Base-by-base conservation (phyloP, 2,888 invertebrate species). In the Trissoscelio sp. region DNA sequence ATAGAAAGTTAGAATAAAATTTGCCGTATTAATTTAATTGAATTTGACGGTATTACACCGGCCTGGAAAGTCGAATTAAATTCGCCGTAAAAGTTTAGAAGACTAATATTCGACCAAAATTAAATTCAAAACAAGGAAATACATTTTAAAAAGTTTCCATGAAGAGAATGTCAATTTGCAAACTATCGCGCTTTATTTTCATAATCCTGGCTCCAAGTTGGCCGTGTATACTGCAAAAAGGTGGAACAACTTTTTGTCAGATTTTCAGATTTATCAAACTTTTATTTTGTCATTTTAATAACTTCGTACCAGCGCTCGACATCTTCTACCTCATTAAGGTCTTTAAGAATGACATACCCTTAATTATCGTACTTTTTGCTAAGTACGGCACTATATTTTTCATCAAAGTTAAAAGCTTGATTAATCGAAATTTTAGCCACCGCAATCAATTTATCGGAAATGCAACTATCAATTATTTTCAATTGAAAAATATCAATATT, bases 171-270 rank as follows among this genome's bases (percentile, higher is more conserved):
- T 39, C 66, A 66, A 66, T 66, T 66, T 53, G 39, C 66, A 24
- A 64, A 64, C 46, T 64, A 64, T 28, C 46, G 34, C 46, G 62
- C 34, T 48, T 31, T 64, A 31, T 66, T 66, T 66, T 39, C 28
- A 66, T 66, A 66, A 66, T 66, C 37, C 16, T 7, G 9, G 12
- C n/a, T 28, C 18, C 4, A 66, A 66, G 18, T 51, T 31, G 2
- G 34, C 1, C 20, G 18, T 34, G 11, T 3, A 7, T 4, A 18
- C 11, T 18, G 42, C 28, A 20, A 53, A 31, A 48, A n/a, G 7
- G 2, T 18, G 22, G 5, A 22, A 22, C 9, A 16, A 42, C n/a
- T 57, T 48, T 64, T 64, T 64, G 34, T 48, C 48, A 14, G 48
- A 48, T 44, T 48, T 64, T 34, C 64, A 64, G 48, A 37, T 64